Conservation (phyloP, 1,140 invertebrate species). For the Forficula auricularia region DNA sequence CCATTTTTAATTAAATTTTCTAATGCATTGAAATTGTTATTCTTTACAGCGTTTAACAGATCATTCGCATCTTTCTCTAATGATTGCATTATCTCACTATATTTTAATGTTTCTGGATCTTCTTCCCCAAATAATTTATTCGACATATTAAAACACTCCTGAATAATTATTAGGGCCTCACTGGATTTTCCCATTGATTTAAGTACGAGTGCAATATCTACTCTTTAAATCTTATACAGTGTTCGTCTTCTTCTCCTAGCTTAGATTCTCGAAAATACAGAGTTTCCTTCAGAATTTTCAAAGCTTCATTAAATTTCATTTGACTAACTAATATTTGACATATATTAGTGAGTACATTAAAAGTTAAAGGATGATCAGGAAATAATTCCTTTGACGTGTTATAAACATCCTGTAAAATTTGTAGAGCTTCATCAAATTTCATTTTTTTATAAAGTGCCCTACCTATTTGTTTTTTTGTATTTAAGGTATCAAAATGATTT, state of each 20-base stretch:
- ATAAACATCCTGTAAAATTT: too few species aligned
- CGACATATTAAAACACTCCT: too few species aligned
- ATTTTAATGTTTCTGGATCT: conserved; percentile 10
- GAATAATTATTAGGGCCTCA: too few species aligned
- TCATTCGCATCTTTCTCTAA: too few species aligned
- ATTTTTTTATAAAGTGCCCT: conserved; percentile 3
- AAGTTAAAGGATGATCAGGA: too few species aligned
- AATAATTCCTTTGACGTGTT: too few species aligned
- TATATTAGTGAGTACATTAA: too few species aligned
- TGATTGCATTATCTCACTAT: background rate
- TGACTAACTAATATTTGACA: too few species aligned
- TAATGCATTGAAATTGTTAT: conserved; percentile 9
- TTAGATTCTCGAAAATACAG: conserved; percentile 4
- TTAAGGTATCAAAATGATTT: conserved; percentile 13
- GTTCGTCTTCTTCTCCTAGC: conserved; percentile 5
- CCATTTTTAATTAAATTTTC: conserved; percentile 13
- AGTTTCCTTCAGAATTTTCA: conserved; percentile 1
- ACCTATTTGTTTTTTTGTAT: conserved; percentile 11
- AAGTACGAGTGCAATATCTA: too few species aligned
- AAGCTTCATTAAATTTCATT: conserved; percentile 2
- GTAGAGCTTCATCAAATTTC: conserved; percentile 8
- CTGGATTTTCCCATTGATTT: too few species aligned
- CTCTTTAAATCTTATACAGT: too few species aligned
- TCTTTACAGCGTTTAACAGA: conserved; percentile 1
- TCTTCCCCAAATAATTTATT: background rate